phyloP scores from a whole-genome alignment of 2,797 vertebrate species.

The Potorous gilbertii region DNA sequence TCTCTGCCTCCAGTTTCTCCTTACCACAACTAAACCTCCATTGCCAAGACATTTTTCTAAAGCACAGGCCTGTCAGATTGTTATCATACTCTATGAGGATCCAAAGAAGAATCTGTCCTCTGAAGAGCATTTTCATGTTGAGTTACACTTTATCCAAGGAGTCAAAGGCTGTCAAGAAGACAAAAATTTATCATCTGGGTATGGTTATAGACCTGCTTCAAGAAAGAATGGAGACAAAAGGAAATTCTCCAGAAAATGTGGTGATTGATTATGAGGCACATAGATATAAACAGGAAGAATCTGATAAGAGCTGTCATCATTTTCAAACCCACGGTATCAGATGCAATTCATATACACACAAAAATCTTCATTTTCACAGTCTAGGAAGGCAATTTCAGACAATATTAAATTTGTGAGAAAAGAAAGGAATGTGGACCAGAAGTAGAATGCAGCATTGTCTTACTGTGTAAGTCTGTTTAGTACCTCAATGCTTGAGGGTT shows the following conservation, averaged over 20 bases:
- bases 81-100: constrained; percentile 94
- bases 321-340: constrained; percentile 92
- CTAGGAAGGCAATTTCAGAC: constrained; percentile 92
- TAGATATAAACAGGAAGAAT: constrained; percentile 87
- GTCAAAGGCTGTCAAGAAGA: constrained; percentile 94
- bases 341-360: constrained; percentile 92
- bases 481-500: constrained; percentile 93
- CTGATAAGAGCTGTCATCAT: constrained; percentile 88
- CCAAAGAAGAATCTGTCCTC: constrained; percentile 93
- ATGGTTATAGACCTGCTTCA: constrained; percentile 92
- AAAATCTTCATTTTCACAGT: constrained; percentile 90
- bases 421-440: constrained; percentile 89
- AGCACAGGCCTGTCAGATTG: constrained; percentile 85
- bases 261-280: constrained; percentile 89
- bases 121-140: constrained; percentile 93
- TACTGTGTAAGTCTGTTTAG: constrained; percentile 95
- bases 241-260: constrained; percentile 84
- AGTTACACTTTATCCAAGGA: constrained; percentile 93
- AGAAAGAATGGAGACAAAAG: constrained; percentile 88
- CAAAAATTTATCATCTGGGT: constrained; percentile 92
- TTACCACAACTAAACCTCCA: not conserved
- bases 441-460: constrained; percentile 91
- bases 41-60: not conserved
- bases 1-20: not conserved
- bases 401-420: constrained; percentile 88